Evolutionary conservation across 2,113 vertebrate species (phyloP), one percentile per base, ranked within the genome.

Genomic region (Sarotherodon lohbergeri): DNA sequence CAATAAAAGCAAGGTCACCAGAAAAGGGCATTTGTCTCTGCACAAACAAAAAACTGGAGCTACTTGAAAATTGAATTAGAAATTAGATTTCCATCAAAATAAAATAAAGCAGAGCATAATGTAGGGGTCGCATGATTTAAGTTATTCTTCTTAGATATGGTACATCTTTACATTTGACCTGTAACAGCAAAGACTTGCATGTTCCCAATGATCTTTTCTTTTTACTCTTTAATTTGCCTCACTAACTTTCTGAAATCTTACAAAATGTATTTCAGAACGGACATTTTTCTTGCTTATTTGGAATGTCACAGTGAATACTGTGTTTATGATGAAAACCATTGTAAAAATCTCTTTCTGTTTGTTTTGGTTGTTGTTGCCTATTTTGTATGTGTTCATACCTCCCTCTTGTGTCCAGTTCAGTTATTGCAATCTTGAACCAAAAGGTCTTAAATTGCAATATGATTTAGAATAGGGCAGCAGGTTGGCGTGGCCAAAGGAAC

Each of bases 401-500:
- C 93, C 84, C 91, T 88, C 91, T 90, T 81, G 89, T 93, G 94
- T 83, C 52, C 4, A 22, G 34, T 52, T 41, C 0, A 19, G 19
- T 39, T 19, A 78, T 43, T 85, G 57, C 88, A 91, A 7, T 13
- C 36, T 7, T 29, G 19, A 6, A 8, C 6, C 8, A 22, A 27
- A 3, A 27, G 66, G 6, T 32, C 32, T 4, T 17, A 4, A 76
- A 76, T 50, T 78, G 71, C 24, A 29, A 48, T 4, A 50, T 12
- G 14, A 76, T 46, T 17, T 29, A 19, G 24, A 76, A 48, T 29
- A 48, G 34, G 34, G 61, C 34, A 22, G 6, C 6, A 22, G 34
- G 34, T 39, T 68, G 34, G 63, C 10, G 0, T 39, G 63, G 3
- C 19, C 2, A 10, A 66, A 66, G 61, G 39, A 39, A 22, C 34